Evolutionary conservation across 2,797 vertebrate genomes (phyloP), one percentile per base, ranked within the genome.

Genomic region (Okamejei kenojei): DNA sequence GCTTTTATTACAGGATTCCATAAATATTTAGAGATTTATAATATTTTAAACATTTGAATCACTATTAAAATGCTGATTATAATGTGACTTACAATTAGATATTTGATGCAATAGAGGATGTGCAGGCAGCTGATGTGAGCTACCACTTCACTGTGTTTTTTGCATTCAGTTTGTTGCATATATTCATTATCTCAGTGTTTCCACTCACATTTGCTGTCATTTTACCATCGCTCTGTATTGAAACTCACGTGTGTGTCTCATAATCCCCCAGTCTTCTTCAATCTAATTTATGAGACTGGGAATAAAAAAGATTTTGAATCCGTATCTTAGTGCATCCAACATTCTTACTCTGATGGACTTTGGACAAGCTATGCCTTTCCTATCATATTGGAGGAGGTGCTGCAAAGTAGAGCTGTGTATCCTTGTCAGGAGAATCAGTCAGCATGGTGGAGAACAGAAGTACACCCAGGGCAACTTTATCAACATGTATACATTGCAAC

Each of bases 1-100:
- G 23, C 45, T 58, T 61, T 61, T 84, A 29, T 1, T 84, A 54
- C 13, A 84, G 54, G 23, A 58, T 58, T 84, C 13, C 23, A 84
- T 84, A 15, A 84, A 84, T 10, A 84, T 58, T 58, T 84, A 26
- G 81, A 84, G 10, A 8, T 84, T 82, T 29, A 45, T 45, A 45
- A 84, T 58, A 84, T 26, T 61, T 84, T 26, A 82, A 58, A 82
- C 80, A 82, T 82, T 84, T 54, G 9, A 58, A 54, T 84, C 81
- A 11, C 23, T 13, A 58, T 58, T 58, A 84, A 54, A 84, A 61
- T 84, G 23, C 45, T 45, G 45, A 26, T 45, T 58, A 61, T 84
- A 84, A 54, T 61, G 23, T 84, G 54, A 15, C 26, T 84, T 61
- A 58, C 81, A 84, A 45, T 23, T 82, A 21, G 15, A 2, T 29